phyloP scores from a whole-genome alignment of 2,113 vertebrate species.

The Sterrhoptilus dennistouni region DNA sequence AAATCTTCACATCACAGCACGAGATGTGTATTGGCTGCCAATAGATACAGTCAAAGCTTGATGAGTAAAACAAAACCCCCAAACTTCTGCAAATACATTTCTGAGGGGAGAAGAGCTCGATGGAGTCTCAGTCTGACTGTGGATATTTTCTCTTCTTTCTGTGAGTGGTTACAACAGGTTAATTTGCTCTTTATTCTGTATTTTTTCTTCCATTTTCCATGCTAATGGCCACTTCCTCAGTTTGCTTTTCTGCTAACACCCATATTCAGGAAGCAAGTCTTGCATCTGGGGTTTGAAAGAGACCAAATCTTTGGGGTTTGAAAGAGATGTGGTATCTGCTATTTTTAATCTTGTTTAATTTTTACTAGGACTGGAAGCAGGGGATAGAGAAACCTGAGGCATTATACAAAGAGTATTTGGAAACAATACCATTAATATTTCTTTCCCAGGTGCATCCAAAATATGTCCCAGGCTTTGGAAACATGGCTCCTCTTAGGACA shows the following conservation, averaged over 20 bases:
- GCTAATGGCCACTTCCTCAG: neutral
- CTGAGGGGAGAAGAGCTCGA: neutral
- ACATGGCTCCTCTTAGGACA: neutral
- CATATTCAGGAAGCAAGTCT: neutral
- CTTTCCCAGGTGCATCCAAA: neutral
- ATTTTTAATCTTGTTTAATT: neutral
- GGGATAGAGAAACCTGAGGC: neutral
- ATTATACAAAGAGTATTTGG: neutral
- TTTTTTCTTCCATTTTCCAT: neutral
- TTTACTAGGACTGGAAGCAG: neutral
- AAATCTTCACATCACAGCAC: neutral
- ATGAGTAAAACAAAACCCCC: neutral
- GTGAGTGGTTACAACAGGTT: neutral
- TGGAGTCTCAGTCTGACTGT: neutral
- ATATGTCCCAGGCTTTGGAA: neutral
- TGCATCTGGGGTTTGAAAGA: neutral
- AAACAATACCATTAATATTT: neutral
- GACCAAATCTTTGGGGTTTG: neutral
- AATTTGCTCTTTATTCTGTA: neutral
- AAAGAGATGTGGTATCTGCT: neutral
- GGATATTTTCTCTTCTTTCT: neutral
- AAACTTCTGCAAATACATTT: neutral
- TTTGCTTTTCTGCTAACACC: neutral
- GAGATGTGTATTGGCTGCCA: neutral
- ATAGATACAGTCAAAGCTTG: neutral